Evolutionary conservation across 2,797 vertebrate genomes (phyloP).

Genomic region (Sebastes taczanowskii): DNA sequence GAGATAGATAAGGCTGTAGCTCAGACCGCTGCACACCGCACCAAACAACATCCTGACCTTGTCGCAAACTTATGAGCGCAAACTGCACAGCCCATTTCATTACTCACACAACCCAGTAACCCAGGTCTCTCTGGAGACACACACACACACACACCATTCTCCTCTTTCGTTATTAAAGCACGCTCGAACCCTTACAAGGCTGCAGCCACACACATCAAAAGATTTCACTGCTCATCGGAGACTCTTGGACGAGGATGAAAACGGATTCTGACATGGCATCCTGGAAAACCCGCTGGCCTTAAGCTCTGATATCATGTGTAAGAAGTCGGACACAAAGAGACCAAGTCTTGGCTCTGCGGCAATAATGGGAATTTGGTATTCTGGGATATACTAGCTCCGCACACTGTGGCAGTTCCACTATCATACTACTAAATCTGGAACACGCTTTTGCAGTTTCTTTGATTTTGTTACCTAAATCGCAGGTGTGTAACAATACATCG

Average conservation of each 20-base stretch:
- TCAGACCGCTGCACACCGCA: slow-evolving; percentile 28
- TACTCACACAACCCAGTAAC: slow-evolving; percentile 34
- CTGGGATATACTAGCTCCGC: not conserved
- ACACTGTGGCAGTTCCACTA: not conserved
- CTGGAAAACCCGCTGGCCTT: slow-evolving; percentile 25
- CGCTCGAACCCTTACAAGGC: slow-evolving; percentile 15
- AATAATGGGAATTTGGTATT: not conserved
- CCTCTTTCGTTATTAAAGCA: slow-evolving; percentile 36
- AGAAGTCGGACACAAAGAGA: not conserved
- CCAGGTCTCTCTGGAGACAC: not conserved
- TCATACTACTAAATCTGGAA: not conserved
- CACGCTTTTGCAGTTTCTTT: not conserved
- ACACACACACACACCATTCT: slow-evolving; percentile 1
- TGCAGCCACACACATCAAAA: slow-evolving; percentile 30
- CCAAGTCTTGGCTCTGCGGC: not conserved
- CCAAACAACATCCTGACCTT: slow-evolving; percentile 53
- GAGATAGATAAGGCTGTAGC: slow-evolving; percentile 13
- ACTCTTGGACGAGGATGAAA: slow-evolving; percentile 57
- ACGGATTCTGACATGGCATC: slow-evolving; percentile 51
- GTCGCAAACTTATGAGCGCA: slow-evolving; percentile 48
- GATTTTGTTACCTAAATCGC: not conserved
- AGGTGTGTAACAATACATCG: no score
- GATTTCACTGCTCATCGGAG: slow-evolving; percentile 36
- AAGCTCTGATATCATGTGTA: slow-evolving; percentile 17
- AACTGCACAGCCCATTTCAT: slow-evolving; percentile 51